Evolutionary conservation across 2,797 vertebrate species (phyloP).

Genomic region (Diplodus puntazzo): DNA sequence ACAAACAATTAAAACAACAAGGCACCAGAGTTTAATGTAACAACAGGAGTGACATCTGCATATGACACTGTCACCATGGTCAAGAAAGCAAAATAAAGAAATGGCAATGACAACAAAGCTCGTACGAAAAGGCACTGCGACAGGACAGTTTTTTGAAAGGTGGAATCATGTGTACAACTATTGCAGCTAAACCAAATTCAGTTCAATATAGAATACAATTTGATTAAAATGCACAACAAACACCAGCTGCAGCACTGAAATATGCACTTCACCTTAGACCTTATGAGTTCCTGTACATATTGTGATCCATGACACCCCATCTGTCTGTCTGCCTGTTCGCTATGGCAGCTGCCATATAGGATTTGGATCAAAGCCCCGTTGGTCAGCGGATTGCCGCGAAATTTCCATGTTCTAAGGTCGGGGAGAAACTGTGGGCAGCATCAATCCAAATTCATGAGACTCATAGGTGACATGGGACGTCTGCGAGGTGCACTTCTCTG

Average conservation of each 20-base stretch:
- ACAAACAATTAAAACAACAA: too few relatives aligned
- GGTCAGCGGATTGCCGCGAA: constrained; percentile 43
- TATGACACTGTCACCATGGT: too few relatives aligned
- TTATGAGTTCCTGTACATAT: constrained; percentile 27
- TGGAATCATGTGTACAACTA: background rate
- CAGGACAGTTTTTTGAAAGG: background rate
- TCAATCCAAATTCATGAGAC: constrained; percentile 56
- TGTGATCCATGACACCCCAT: constrained; percentile 46
- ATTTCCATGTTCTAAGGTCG: constrained; percentile 31
- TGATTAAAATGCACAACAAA: constrained; percentile 31
- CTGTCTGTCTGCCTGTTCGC: constrained; percentile 46
- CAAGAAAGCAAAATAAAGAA: background rate
- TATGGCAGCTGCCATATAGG: constrained; percentile 62
- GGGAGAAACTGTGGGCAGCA: constrained; percentile 43
- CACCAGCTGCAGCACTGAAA: constrained; percentile 33
- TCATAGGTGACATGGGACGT: constrained; percentile 21
- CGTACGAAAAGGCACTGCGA: background rate
- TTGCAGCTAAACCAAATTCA: background rate
- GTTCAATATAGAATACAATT: background rate
- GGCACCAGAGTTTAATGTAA: too few relatives aligned
- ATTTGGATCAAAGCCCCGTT: constrained; percentile 67
- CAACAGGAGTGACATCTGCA: too few relatives aligned
- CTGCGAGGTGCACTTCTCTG: constrained; percentile 30
- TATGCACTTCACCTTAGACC: constrained; percentile 19
- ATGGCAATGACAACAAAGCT: constrained; percentile 1